Percentiles rank a stretch among this genome's conserved stretches.
Evolutionary conservation across 2,113 vertebrate genomes (phyloP).

Genomic region (Malaclemys terrapin): DNA sequence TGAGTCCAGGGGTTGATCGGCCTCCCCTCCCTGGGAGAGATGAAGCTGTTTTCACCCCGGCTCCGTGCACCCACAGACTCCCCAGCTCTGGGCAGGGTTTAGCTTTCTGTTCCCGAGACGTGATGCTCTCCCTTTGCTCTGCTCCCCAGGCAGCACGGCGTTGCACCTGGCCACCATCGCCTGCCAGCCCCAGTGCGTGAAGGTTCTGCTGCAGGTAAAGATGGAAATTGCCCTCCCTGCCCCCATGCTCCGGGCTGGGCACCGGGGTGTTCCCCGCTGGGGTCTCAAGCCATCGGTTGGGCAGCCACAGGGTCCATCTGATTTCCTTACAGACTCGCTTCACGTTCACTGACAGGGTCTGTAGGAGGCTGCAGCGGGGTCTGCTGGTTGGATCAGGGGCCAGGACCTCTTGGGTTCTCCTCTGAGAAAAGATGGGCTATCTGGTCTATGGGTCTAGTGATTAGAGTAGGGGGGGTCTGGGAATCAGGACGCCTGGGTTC

Average conservation of each 20-base stretch:
- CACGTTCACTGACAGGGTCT: neutral
- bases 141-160: slow-evolving; percentile 78
- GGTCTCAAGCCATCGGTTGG: neutral
- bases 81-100: neutral
- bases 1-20: neutral
- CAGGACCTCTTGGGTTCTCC: neutral
- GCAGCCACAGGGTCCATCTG: too few species aligned
- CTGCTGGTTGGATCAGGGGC: neutral
- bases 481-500: neutral
- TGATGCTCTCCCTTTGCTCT: neutral
- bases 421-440: neutral
- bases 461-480: fast-evolving
- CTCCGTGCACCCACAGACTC: neutral
- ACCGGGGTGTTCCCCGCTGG: neutral
- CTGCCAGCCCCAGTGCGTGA: slow-evolving; percentile 84
- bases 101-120: fast-evolving
- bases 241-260: neutral
- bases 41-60: neutral
- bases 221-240: neutral
- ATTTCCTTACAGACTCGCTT: neutral
- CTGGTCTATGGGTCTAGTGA: neutral
- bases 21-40: too few species aligned
- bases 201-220: slow-evolving; percentile 81
- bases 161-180: slow-evolving; percentile 82
- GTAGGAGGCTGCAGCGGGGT: neutral